phyloP scores from a whole-genome alignment of 2,113 vertebrate species.

The Heptranchias perlo region DNA sequence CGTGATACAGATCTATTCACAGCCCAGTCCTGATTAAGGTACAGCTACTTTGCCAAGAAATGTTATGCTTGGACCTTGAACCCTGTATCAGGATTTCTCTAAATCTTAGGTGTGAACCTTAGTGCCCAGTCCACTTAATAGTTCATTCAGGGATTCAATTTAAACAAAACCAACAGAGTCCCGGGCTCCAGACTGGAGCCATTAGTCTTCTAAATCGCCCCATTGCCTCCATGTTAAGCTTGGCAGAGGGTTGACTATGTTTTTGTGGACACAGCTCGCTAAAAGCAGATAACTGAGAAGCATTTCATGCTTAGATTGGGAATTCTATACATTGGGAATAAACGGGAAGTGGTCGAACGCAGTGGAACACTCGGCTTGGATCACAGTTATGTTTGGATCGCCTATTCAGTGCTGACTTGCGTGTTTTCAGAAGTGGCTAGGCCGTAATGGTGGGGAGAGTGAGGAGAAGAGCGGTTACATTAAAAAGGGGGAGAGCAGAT shows the following conservation, averaged over 20 bases:
- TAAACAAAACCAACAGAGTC: not conserved
- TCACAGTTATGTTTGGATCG: not conserved
- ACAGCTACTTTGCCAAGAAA: not conserved
- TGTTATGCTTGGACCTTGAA: not conserved
- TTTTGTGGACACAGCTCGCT: not conserved
- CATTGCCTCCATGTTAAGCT: not conserved
- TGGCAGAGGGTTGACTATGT: not conserved
- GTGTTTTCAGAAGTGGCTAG: not conserved
- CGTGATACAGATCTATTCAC: not conserved
- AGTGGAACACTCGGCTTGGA: not conserved
- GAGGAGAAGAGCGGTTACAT: not conserved
- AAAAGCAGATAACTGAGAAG: not conserved
- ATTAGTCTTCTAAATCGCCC: not conserved
- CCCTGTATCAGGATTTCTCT: not conserved
- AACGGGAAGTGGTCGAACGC: not conserved
- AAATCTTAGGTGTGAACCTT: not conserved
- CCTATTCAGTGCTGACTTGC: not conserved
- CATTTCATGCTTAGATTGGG: not conserved
- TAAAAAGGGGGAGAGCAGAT: not conserved
- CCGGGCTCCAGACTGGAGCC: not conserved
- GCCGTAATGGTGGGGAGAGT: not conserved
- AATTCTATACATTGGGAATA: constrained; percentile 28
- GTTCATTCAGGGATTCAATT: no score
- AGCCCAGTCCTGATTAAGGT: not conserved
- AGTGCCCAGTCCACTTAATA: no score